Percentiles rank a stretch among this genome's conserved stretches.
Evolutionary conservation across 1,140 invertebrate species (phyloP).

Genomic region (Trypoxylus dichotomus): DNA sequence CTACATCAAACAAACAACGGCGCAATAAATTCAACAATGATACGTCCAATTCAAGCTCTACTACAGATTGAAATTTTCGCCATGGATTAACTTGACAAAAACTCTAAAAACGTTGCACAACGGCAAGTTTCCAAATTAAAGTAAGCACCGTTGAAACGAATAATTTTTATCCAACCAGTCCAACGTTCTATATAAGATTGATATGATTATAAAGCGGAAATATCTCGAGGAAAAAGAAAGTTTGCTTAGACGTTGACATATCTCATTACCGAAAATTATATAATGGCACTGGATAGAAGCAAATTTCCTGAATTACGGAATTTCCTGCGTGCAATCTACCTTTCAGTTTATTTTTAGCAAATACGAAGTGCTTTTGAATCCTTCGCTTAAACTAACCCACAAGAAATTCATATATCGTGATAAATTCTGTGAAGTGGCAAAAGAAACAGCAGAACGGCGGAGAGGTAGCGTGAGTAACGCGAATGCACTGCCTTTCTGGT

Average conservation of each 20-base stretch:
- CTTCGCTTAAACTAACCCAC: not conserved
- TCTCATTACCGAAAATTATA: slow-evolving; percentile 23
- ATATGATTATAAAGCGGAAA: slow-evolving; percentile 14
- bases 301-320: slow-evolving; percentile 15
- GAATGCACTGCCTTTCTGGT: slow-evolving; percentile 29
- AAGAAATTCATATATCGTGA: slow-evolving; percentile 40
- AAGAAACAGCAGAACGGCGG: slow-evolving; percentile 31
- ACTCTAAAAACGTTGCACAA: not conserved
- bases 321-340: not conserved
- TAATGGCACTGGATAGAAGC: not conserved
- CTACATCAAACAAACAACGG: too few species aligned
- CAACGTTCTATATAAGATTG: not conserved
- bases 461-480: slow-evolving; percentile 39
- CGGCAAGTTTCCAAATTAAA: not conserved
- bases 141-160: not conserved
- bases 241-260: slow-evolving; percentile 2
- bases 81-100: not conserved
- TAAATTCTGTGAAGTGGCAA: slow-evolving; percentile 39
- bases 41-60: too few species aligned
- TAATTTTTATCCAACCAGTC: not conserved
- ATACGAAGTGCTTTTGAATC: not conserved
- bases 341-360: slow-evolving; percentile 8
- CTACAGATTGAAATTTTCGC: not conserved
- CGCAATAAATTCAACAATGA: too few species aligned
- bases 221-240: not conserved